phyloP scores from a whole-genome alignment of 1,140 invertebrate species.

The Drosophila punjabiensis region DNA sequence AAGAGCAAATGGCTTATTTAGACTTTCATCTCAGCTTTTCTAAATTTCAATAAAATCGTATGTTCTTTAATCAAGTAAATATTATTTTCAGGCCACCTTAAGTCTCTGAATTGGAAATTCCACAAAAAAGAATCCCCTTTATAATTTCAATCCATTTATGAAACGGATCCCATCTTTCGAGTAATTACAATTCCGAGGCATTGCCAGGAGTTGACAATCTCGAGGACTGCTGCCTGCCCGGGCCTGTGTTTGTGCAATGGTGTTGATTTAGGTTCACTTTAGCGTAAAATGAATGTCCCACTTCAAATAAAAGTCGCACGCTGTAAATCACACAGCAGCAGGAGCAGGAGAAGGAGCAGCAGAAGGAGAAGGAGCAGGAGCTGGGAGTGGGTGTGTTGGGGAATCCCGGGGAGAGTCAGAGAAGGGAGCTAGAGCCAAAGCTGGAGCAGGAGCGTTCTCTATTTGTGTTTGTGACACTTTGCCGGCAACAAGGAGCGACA shows the following conservation, averaged over 20 bases:
- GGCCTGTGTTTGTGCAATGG: conserved; percentile 41
- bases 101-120: background rate
- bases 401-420: conserved; percentile 1
- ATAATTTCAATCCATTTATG: background rate
- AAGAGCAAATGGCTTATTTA: background rate
- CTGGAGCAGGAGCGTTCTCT: conserved; percentile 54
- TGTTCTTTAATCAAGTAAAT: background rate
- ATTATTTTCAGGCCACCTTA: too few relatives aligned
- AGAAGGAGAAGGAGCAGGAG: background rate
- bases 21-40: background rate
- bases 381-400: background rate
- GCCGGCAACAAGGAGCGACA: conserved; percentile 64
- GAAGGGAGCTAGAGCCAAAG: too few relatives aligned
- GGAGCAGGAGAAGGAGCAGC: conserved; percentile 17
- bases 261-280: conserved; percentile 84
- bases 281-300: conserved; percentile 83
- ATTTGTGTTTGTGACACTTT: conserved; percentile 79
- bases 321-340: conserved; percentile 77
- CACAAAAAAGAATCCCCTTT: too few relatives aligned
- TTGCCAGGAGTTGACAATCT: conserved; percentile 20
- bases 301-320: conserved; percentile 83
- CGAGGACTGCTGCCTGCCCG: background rate
- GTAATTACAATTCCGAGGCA: conserved; percentile 29
- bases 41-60: background rate
- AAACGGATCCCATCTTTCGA: conserved; percentile 1